Conservation (phyloP, 1,140 invertebrate species). For the Brachionus plicatilis region DNA sequence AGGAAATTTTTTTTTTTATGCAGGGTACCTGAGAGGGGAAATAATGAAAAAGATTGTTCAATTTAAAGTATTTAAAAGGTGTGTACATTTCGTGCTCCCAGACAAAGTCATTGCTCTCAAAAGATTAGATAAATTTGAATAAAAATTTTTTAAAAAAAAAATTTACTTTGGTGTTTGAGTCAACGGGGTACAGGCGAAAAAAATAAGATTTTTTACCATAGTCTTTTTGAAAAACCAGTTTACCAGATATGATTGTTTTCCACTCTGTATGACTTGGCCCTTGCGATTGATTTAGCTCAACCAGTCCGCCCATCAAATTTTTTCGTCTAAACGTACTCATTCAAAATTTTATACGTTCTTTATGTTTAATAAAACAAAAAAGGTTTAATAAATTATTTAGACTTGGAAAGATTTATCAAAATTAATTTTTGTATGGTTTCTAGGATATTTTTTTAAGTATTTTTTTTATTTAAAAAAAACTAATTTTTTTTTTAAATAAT, state of each 20-base stretch:
- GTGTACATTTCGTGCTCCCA: conserved; percentile 36
- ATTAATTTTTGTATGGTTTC: too few species aligned
- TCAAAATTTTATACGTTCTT: background rate
- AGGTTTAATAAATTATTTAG: too few species aligned
- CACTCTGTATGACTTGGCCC: background rate
- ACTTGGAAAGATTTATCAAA: too few species aligned
- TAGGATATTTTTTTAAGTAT: too few species aligned
- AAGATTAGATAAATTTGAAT: background rate
- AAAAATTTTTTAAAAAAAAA: background rate
- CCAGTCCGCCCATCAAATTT: conserved; percentile 1
- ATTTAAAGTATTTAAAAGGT: conserved; percentile 18
- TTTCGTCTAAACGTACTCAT: background rate
- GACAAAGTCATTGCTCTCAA: background rate
- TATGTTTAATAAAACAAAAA: background rate
- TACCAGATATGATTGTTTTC: background rate
- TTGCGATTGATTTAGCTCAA: background rate
- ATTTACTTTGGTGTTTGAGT: conserved; percentile 9
- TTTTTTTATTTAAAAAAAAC: too few species aligned
- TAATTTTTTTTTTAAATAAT: too few species aligned
- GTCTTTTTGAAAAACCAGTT: conserved; percentile 19
- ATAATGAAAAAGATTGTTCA: background rate
- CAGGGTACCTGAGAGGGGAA: background rate
- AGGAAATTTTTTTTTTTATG: background rate
- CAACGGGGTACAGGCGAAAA: background rate
- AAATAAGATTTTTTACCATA: conserved; percentile 3